phyloP scores from a whole-genome alignment of 2,797 vertebrate genomes.

The Hydrophis major region DNA sequence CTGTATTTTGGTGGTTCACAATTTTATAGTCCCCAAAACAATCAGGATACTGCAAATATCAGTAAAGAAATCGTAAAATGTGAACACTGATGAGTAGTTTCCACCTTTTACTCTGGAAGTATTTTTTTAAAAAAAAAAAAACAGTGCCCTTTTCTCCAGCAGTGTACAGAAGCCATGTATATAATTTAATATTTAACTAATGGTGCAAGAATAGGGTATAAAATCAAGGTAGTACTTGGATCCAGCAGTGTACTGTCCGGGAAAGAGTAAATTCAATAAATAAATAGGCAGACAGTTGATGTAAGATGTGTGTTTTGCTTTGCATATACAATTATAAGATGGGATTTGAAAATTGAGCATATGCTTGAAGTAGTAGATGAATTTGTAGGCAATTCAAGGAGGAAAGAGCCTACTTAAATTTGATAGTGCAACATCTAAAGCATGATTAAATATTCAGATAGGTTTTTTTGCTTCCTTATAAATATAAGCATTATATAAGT shows the following conservation, averaged over 20 bases:
- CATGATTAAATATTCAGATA: constrained; percentile 86
- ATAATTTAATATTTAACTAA: constrained; percentile 78
- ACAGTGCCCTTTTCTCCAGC: constrained; percentile 79
- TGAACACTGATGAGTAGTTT: constrained; percentile 50
- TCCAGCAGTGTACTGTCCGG: constrained; percentile 59
- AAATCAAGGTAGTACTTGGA: constrained; percentile 68
- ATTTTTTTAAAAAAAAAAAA: constrained; percentile 64
- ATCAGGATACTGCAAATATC: constrained; percentile 57
- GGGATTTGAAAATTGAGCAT: constrained; percentile 70
- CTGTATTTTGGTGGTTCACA: constrained; percentile 85
- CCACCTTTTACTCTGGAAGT: constrained; percentile 59
- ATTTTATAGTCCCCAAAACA: constrained; percentile 66
- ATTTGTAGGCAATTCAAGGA: constrained; percentile 67
- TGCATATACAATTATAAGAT: constrained; percentile 71
- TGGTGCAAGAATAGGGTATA: constrained; percentile 65
- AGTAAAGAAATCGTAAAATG: constrained; percentile 52
- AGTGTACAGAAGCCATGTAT: constrained; percentile 81
- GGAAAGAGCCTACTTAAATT: constrained; percentile 78
- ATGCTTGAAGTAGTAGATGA: constrained; percentile 75
- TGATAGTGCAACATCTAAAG: constrained; percentile 82
- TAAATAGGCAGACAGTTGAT: constrained; percentile 67
- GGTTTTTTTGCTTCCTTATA: constrained; percentile 85
- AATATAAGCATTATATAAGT: constrained; percentile 96
- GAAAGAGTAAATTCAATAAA: constrained; percentile 62
- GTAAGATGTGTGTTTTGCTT: constrained; percentile 71